Evolutionary conservation across 2,888 invertebrate genomes (phyloP).

Genomic region (Dryadula phaetusa): DNA sequence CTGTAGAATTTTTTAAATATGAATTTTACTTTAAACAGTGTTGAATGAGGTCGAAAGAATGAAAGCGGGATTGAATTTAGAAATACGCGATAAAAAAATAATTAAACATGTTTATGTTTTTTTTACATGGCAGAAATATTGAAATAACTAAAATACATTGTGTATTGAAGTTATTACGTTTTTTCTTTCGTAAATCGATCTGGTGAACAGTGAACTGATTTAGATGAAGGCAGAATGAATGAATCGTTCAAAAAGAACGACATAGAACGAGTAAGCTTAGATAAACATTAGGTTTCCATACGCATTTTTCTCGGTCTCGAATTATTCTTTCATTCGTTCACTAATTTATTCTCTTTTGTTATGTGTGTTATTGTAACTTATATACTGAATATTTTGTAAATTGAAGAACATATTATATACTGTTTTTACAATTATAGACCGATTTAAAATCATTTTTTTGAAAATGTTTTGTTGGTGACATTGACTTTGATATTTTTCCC

Average conservation of each 20-base stretch:
- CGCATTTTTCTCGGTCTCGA: constrained; percentile 9
- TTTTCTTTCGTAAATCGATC: constrained; percentile 3
- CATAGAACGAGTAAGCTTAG: constrained; percentile 16
- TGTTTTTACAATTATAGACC: background rate
- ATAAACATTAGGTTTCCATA: constrained; percentile 16
- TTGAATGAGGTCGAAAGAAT: background rate
- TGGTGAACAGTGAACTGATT: constrained; percentile 2
- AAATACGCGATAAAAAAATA: too few species aligned
- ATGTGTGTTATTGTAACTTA: background rate
- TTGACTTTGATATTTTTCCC: background rate
- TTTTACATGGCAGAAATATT: too few species aligned
- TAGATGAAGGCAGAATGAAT: background rate
- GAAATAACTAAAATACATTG: constrained; percentile 5
- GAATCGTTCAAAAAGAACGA: constrained; percentile 10
- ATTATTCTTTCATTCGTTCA: background rate
- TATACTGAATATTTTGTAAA: background rate
- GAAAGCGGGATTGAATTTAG: background rate
- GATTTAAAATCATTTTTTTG: too few species aligned
- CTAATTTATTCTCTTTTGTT: background rate
- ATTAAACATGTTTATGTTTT: too few species aligned
- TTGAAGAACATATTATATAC: background rate
- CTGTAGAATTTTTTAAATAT: background rate
- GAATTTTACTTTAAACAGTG: background rate
- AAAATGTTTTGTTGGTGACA: background rate
- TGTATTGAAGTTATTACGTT: background rate